These are phyloP conservation scores for Heterodera filipjevi DNA, from an alignment of 2,888 invertebrate species.

Conservation along the genomic window DNA sequence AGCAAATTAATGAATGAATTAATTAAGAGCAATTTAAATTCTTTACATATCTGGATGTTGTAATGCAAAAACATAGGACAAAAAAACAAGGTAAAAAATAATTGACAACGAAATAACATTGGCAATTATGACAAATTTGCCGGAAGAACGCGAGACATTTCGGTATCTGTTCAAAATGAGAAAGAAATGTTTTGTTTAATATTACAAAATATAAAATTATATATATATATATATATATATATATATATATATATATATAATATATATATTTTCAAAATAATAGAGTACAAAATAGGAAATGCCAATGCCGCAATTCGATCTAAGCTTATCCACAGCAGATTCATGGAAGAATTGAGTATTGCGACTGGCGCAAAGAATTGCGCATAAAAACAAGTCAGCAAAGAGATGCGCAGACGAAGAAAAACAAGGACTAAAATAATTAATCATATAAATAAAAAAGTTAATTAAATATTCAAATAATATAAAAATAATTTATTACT, in stretches of 20 bases:
- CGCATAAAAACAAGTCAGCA: constrained; percentile 3
- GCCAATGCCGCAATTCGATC: constrained; percentile 14
- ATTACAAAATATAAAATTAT: neutral
- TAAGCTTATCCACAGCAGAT: constrained; percentile 19
- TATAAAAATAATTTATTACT: neutral
- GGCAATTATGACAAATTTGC: neutral
- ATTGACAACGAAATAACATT: constrained; percentile 3
- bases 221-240: neutral
- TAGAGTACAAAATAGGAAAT: constrained; percentile 18
- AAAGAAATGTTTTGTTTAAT: neutral
- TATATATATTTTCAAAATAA: neutral
- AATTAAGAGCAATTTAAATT: neutral
- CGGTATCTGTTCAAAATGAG: constrained; percentile 1
- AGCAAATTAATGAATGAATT: neutral
- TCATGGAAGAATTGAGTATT: neutral
- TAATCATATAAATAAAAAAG: too few relatives aligned
- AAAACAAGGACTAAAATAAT: constrained; percentile 14
- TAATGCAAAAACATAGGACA: neutral
- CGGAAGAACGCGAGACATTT: neutral
- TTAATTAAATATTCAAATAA: neutral
- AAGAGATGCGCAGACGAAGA: constrained; percentile 6
- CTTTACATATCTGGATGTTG: constrained; percentile 19
- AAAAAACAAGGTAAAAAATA: neutral
- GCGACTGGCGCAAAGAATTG: neutral
- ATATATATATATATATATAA: neutral